These are phyloP conservation scores for Chrysopilus asiliformis DNA, from an alignment of 2,888 invertebrate species.

Conservation along the genomic window DNA sequence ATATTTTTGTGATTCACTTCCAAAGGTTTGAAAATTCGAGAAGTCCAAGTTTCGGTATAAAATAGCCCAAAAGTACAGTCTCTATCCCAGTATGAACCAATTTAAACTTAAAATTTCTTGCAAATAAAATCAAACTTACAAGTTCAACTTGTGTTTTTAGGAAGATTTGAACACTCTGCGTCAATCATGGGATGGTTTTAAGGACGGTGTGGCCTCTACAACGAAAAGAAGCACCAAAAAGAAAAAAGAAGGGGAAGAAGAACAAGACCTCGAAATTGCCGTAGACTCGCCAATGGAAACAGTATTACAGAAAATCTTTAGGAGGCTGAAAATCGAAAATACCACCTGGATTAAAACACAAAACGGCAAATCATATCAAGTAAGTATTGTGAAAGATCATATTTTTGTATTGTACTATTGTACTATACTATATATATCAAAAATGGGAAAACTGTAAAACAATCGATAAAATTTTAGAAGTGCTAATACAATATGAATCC, in stretches of 20 bases:
- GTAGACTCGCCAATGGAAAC: slow-evolving; percentile 25
- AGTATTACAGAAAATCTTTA: slow-evolving; percentile 41
- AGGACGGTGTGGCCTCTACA: slow-evolving; percentile 16
- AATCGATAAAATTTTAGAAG: too few relatives aligned
- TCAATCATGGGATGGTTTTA: slow-evolving; percentile 17
- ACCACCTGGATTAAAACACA: slow-evolving; percentile 43
- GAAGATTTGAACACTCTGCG: slow-evolving; percentile 12
- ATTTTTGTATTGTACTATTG: too few relatives aligned
- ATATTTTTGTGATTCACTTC: too few relatives aligned
- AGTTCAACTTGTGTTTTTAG: slow-evolving; percentile 9
- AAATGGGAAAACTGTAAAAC: too few relatives aligned
- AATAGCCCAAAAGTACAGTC: too few relatives aligned
- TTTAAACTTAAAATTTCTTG: too few relatives aligned
- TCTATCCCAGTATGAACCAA: too few relatives aligned
- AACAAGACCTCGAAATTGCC: slow-evolving; percentile 17
- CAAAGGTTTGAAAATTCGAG: too few relatives aligned
- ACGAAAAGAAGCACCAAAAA: slow-evolving; percentile 1
- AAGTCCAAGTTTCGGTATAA: too few relatives aligned
- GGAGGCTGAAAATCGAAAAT: slow-evolving; percentile 40
- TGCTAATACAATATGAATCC: too few relatives aligned
- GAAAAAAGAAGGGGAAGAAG: slow-evolving; percentile 13
- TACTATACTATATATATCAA: too few relatives aligned
- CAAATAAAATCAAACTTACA: too few relatives aligned
- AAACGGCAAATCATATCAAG: slow-evolving; percentile 40
- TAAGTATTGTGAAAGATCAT: slow-evolving; percentile 29